phyloP scores from a whole-genome alignment of 2,113 vertebrate genomes.

The Apteryx mantelli region DNA sequence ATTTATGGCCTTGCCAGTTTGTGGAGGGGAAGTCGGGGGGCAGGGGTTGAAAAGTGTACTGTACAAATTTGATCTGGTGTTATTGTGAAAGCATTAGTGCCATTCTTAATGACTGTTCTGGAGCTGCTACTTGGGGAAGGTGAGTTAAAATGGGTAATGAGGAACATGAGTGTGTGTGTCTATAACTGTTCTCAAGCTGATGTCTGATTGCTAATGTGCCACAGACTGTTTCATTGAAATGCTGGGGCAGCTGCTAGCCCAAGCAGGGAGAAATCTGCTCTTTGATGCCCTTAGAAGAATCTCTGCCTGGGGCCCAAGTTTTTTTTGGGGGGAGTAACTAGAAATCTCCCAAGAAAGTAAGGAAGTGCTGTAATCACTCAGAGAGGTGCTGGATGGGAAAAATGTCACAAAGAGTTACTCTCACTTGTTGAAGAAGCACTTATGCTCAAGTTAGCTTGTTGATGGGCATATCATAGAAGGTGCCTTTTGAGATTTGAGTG shows the following conservation, averaged over 20 bases:
- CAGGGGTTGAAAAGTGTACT: not conserved
- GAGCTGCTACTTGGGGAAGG: not conserved
- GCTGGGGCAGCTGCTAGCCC: not conserved
- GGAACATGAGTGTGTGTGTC: not conserved
- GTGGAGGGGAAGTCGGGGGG: not conserved
- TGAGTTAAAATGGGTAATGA: not conserved
- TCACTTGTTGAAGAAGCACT: conserved; percentile 35
- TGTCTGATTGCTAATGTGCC: not conserved
- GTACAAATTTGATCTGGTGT: not conserved
- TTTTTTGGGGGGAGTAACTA: not conserved
- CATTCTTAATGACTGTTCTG: not conserved
- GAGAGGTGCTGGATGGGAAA: not conserved
- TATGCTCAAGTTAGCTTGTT: conserved; percentile 11
- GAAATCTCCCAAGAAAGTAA: not conserved
- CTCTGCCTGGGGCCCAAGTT: not conserved
- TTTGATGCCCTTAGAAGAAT: not conserved
- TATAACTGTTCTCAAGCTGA: not conserved
- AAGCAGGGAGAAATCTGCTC: not conserved
- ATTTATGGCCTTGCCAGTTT: not conserved
- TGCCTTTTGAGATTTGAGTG: conserved; percentile 31
- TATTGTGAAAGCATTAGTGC: not conserved
- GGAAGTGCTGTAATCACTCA: not conserved
- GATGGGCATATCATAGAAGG: not conserved
- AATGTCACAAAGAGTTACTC: not conserved
- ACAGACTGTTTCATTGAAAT: not conserved